Evolutionary conservation across 2,113 vertebrate species (phyloP).

Genomic region (Chlorodrepanis virens): DNA sequence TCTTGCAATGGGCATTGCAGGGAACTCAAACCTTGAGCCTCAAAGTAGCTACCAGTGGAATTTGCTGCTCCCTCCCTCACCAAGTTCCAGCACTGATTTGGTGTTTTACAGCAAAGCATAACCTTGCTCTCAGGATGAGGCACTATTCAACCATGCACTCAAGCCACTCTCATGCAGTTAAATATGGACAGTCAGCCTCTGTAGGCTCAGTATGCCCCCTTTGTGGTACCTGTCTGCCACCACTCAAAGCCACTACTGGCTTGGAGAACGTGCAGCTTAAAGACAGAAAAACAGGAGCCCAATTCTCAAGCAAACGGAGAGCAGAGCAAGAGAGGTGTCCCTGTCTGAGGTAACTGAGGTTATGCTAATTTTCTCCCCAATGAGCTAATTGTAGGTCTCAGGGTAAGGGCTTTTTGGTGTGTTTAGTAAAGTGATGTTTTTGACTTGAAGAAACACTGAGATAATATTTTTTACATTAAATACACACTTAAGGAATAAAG

Average conservation of each 20-base stretch:
- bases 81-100: neutral
- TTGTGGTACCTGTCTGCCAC: neutral
- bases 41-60: neutral
- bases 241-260: neutral
- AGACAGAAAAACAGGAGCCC: neutral
- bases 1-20: neutral
- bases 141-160: neutral
- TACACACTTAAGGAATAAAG: neutral
- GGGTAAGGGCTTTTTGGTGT: neutral
- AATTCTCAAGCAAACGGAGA: neutral
- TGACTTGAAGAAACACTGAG: constrained; percentile 20
- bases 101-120: neutral
- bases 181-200: neutral
- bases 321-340: neutral
- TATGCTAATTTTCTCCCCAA: constrained; percentile 7
- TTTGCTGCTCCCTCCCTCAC: neutral
- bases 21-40: neutral
- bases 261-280: neutral
- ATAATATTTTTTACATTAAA: neutral
- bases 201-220: neutral
- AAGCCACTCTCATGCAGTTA: neutral
- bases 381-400: constrained; percentile 10
- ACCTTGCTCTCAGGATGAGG: neutral
- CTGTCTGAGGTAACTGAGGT: neutral
- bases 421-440: constrained; percentile 16